These are phyloP conservation scores for Yponomeuta plumbellus DNA, from an alignment of 2,888 invertebrate species.

Conservation along the genomic window DNA sequence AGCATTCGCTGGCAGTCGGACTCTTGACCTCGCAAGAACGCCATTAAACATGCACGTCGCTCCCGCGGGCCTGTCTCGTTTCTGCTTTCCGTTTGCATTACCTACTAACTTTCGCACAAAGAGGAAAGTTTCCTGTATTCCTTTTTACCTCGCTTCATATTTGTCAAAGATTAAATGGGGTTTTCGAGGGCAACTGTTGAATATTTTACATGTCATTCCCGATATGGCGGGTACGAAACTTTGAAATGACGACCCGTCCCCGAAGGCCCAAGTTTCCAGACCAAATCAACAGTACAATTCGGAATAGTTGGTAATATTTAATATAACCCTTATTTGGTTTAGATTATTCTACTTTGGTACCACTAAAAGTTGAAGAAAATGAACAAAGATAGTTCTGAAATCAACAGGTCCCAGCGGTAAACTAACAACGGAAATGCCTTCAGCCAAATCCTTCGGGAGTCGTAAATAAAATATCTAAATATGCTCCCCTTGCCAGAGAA, in stretches of 20 bases:
- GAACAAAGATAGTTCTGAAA: not conserved
- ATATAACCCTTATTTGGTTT: too few species aligned
- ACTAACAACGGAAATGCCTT: conserved; percentile 32
- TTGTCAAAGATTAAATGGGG: conserved; percentile 12
- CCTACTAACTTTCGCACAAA: conserved; percentile 57
- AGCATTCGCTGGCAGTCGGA: conserved; percentile 55
- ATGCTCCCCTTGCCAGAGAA: conserved; percentile 45
- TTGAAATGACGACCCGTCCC: not conserved
- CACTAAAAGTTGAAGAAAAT: not conserved
- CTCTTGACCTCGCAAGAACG: conserved; percentile 71
- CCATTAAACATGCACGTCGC: conserved; percentile 70
- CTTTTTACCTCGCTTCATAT: conserved; percentile 55
- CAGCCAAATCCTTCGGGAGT: conserved; percentile 42
- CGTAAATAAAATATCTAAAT: conserved; percentile 53
- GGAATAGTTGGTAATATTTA: too few species aligned
- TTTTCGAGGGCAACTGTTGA: conserved; percentile 8
- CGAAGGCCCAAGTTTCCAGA: not conserved
- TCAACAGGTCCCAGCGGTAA: conserved; percentile 45
- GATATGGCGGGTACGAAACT: not conserved
- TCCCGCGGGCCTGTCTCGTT: conserved; percentile 51
- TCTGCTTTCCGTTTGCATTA: conserved; percentile 60
- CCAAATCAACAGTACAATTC: not conserved
- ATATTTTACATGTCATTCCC: conserved; percentile 4
- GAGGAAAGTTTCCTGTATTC: conserved; percentile 65
- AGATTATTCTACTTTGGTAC: not conserved